Conservation (phyloP, 2,113 vertebrate species). For the Tragelaphus scriptus region DNA sequence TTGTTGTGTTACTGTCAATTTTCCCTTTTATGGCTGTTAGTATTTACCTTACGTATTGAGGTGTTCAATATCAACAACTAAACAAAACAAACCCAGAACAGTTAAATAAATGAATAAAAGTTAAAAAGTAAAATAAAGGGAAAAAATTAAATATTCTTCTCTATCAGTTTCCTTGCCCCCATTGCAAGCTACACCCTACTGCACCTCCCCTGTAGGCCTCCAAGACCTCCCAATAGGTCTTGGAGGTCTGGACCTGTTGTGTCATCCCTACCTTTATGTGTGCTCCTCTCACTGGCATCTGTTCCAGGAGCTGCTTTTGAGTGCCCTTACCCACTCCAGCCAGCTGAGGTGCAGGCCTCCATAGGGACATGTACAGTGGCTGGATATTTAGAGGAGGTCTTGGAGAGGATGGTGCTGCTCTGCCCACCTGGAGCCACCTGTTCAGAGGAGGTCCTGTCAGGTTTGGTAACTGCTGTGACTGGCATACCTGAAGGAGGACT, state of each 20-base stretch:
- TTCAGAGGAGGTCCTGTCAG: neutral
- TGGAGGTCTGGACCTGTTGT: neutral
- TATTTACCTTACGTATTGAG: neutral
- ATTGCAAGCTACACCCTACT: neutral
- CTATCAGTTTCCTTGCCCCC: neutral
- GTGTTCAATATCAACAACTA: neutral
- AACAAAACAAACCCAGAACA: neutral
- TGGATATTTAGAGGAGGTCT: neutral
- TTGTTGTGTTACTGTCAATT: neutral
- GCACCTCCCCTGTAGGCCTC: neutral
- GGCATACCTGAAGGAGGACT: neutral
- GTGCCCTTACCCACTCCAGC: neutral
- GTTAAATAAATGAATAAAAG: neutral
- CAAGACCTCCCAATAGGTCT: neutral
- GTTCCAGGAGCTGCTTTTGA: neutral
- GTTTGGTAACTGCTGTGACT: neutral
- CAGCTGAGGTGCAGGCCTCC: neutral
- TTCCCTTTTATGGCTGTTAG: neutral
- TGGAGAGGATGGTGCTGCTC: neutral
- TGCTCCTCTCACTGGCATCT: neutral
- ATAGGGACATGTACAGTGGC: neutral
- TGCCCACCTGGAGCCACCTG: neutral
- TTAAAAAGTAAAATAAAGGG: neutral
- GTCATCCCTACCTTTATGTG: neutral
- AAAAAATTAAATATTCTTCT: neutral